Evolutionary conservation across 1,140 invertebrate genomes (phyloP).

Genomic region (Hylyphantes graminicola): DNA sequence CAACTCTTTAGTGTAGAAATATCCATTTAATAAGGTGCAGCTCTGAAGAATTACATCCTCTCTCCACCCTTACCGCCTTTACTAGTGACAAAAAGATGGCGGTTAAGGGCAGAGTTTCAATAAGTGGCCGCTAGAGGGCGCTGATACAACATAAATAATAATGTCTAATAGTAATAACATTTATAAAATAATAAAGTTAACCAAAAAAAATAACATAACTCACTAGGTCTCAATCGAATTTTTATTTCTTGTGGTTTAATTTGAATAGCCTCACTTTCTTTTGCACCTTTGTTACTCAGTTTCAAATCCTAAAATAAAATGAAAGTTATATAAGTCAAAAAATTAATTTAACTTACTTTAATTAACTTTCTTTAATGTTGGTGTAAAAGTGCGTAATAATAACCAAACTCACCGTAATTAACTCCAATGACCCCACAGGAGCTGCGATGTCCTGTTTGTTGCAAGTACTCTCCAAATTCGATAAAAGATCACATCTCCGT

Average conservation of each 20-base stretch:
- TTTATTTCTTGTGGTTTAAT: constrained; percentile 63
- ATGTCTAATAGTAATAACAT: too few species aligned
- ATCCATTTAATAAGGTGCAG: too few species aligned
- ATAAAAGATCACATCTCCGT: constrained; percentile 20
- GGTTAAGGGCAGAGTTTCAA: too few species aligned
- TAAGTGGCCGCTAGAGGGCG: too few species aligned
- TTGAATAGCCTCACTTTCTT: constrained; percentile 62
- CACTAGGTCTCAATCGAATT: constrained; percentile 60
- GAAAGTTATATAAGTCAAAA: background rate
- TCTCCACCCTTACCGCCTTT: too few species aligned
- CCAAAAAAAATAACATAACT: background rate
- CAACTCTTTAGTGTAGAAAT: too few species aligned
- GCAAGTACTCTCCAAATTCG: constrained; percentile 15
- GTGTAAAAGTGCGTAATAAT: background rate
- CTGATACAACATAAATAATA: too few species aligned
- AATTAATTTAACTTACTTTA: background rate
- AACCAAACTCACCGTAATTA: constrained; percentile 14
- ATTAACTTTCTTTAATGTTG: background rate
- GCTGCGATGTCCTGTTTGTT: background rate
- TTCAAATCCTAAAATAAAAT: constrained; percentile 43
- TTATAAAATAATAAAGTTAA: background rate
- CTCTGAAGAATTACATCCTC: too few species aligned
- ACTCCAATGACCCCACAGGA: background rate
- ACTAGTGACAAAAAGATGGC: too few species aligned
- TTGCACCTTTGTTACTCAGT: constrained; percentile 57